Conservation (phyloP, 2,113 vertebrate genomes). For the Siniperca knerii region DNA sequence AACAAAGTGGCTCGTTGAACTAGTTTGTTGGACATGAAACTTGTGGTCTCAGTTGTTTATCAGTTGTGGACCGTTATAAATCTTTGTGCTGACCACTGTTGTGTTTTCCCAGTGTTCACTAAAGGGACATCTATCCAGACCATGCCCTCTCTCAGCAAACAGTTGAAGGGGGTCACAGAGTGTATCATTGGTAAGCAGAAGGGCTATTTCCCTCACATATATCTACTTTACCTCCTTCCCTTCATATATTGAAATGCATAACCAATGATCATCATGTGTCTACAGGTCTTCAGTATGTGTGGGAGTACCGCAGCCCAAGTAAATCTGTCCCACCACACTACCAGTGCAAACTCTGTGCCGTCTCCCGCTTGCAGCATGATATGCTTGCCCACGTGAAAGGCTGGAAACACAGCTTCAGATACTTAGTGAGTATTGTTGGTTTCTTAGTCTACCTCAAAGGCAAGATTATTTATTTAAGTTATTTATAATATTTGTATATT, state of each 20-base stretch:
- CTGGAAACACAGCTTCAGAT: slow-evolving; percentile 85
- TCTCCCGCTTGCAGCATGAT: slow-evolving; percentile 81
- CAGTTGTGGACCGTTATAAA: neutral
- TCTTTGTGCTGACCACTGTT: slow-evolving; percentile 39
- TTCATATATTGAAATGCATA: slow-evolving; percentile 3
- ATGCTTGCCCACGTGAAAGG: slow-evolving; percentile 83
- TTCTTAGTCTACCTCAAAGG: neutral
- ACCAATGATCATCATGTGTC: slow-evolving; percentile 19
- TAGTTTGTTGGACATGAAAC: slow-evolving; percentile 8
- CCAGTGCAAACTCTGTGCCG: slow-evolving; percentile 84
- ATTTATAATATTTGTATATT: neutral
- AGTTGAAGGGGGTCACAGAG: slow-evolving; percentile 71
- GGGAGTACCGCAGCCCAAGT: slow-evolving; percentile 87
- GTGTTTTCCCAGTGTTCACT: slow-evolving; percentile 75
- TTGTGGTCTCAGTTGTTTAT: slow-evolving; percentile 15
- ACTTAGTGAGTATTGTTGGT: slow-evolving; percentile 75
- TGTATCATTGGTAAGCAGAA: slow-evolving; percentile 79
- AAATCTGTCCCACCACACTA: slow-evolving; percentile 85
- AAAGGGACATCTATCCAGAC: slow-evolving; percentile 78
- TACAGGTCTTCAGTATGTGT: slow-evolving; percentile 86
- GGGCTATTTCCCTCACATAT: neutral
- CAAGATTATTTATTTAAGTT: neutral
- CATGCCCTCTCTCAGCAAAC: slow-evolving; percentile 77
- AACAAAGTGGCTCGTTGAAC: neutral
- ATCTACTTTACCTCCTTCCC: neutral